Evolutionary conservation across 1,140 invertebrate genomes (phyloP).

Genomic region (Drepana arcuata): DNA sequence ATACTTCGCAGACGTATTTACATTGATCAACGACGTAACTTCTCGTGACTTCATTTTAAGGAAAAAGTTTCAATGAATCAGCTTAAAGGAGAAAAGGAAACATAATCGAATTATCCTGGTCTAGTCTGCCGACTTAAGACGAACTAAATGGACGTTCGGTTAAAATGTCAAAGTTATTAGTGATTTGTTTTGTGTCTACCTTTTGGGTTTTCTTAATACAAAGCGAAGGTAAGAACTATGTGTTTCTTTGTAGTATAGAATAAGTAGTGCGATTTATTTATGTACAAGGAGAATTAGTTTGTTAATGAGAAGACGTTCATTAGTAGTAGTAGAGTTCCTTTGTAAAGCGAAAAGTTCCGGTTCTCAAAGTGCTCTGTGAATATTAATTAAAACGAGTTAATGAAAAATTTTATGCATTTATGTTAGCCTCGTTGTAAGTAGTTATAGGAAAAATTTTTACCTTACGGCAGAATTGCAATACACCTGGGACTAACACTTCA

Average conservation of each 20-base stretch:
- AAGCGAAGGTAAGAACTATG: slow-evolving; percentile 15
- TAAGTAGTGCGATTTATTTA: not conserved
- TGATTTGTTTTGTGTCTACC: slow-evolving; percentile 10
- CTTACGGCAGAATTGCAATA: too few species aligned
- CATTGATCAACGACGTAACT: too few species aligned
- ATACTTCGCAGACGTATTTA: too few species aligned
- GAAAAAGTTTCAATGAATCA: too few species aligned
- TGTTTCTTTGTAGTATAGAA: too few species aligned
- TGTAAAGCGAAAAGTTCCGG: not conserved
- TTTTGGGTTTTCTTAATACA: slow-evolving; percentile 21
- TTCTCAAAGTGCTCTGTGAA: not conserved
- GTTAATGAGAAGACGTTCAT: not conserved
- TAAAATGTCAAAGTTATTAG: slow-evolving; percentile 15
- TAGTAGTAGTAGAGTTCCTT: not conserved
- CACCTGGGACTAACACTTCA: too few species aligned
- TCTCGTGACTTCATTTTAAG: too few species aligned
- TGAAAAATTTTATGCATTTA: not conserved
- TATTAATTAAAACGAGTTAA: not conserved
- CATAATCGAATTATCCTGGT: too few species aligned
- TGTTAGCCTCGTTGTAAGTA: too few species aligned
- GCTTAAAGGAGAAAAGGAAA: too few species aligned
- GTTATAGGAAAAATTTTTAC: too few species aligned
- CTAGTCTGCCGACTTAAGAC: too few species aligned
- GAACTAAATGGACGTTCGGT: not conserved
- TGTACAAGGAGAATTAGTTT: not conserved